Conservation (phyloP, 2,113 vertebrate genomes). For the Phoxinus phoxinus region DNA sequence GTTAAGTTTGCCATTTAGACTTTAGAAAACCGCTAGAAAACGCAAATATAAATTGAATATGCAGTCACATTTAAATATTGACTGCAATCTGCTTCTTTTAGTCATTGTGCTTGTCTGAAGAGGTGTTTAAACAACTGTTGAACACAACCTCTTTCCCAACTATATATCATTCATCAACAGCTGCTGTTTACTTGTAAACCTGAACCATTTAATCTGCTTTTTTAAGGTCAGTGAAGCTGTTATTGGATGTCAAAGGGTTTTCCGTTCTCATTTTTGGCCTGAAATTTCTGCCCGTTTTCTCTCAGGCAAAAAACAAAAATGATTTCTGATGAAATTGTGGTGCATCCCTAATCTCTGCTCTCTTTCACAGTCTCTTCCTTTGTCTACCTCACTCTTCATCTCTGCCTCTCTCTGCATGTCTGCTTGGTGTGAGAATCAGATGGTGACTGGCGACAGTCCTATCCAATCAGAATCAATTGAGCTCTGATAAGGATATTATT, state of each 20-base stretch:
- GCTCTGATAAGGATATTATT: constrained; percentile 46
- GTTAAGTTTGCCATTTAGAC: background rate
- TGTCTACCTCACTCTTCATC: background rate
- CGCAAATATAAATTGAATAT: background rate
- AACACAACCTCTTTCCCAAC: background rate
- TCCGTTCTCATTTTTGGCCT: background rate
- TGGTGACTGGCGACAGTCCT: constrained; percentile 43
- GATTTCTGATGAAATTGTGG: background rate
- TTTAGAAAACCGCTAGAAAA: background rate
- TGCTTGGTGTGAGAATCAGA: constrained; percentile 36
- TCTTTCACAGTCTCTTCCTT: background rate
- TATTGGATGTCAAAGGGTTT: background rate
- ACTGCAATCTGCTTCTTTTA: background rate
- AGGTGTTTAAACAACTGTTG: background rate
- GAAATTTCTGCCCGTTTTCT: background rate
- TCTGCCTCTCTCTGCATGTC: constrained; percentile 2
- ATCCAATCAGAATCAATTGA: constrained; percentile 46
- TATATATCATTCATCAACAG: background rate
- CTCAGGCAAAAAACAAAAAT: background rate
- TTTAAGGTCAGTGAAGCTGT: background rate
- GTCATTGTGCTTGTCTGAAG: background rate
- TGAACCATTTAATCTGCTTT: background rate
- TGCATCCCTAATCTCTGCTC: background rate
- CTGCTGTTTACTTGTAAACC: background rate
- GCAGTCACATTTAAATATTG: background rate